Evolutionary conservation across 2,113 vertebrate species (phyloP).

Genomic region (Pseudolaguvia tuberculata): DNA sequence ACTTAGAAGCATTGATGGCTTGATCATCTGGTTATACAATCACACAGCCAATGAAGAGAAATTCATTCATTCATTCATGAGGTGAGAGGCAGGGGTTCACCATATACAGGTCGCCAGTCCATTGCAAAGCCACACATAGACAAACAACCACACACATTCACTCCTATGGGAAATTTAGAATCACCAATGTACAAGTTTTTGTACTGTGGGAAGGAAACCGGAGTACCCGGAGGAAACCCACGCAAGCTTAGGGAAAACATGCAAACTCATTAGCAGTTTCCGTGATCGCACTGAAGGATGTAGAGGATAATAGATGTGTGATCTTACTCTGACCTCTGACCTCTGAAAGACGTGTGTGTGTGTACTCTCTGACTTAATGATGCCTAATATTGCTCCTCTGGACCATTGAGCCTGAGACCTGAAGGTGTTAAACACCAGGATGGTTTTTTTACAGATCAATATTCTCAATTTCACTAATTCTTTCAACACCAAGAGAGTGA

Average conservation of each 20-base stretch:
- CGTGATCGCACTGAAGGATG: constrained; percentile 8
- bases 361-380: not conserved
- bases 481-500: not conserved
- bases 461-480: constrained; percentile 1
- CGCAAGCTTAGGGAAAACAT: no score
- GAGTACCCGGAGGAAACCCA: no score
- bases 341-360: not conserved
- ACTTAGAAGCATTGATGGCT: no score
- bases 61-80: not conserved
- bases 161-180: no score
- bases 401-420: constrained; percentile 16
- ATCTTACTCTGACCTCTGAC: constrained; percentile 36
- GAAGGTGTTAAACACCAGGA: constrained; percentile 17
- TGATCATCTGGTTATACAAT: not conserved
- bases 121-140: no score
- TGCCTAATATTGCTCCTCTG: constrained; percentile 7
- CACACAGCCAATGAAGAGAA: no score
- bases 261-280: no score
- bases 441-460: constrained; percentile 18
- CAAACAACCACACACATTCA: no score
- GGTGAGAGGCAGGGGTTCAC: no score
- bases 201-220: no score
- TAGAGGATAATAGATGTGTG: constrained; percentile 12
- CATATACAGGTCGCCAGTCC: no score
- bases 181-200: no score